Base-by-base conservation (phyloP, 2,888 invertebrate genomes). In the Danaus chrysippus region DNA sequence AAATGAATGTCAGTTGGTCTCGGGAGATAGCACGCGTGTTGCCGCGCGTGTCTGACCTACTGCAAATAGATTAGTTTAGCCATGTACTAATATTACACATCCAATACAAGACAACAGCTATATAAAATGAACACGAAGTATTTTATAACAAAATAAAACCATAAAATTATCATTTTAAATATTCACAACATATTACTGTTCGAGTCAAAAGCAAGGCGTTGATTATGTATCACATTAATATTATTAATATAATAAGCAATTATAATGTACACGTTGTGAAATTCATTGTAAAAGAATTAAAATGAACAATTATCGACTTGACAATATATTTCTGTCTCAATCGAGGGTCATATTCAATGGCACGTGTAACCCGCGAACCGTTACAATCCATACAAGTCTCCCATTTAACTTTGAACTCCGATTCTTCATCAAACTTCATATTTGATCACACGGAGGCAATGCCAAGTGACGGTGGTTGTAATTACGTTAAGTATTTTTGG, bases 341-440 rank as follows among this genome's bases (percentile, higher is more conserved):
- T 34, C 6, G 23, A 34, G 46, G n/a, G 49, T 49, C 17, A 65
- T 70, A 69, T 66, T 65, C 59, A 54, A 23, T 69, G 77, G 68
- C 86, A 79, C 85, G 84, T 79, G 86, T 69, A 68, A 53, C 78
- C 64, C 85, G 85, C 84, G 85, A 17, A 17, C 17, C 76, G 84
- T 66, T 80, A 55, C 64, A 76, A 73, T 75, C 83, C 75, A 75
- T 75, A 75, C 12, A 46, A 10, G 5, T 5, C n/a, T 11, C 15
- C 49, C 49, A 49, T 49, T 49, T 17, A 17, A 49, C 17, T 10
- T 17, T 49, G 49, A 49, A 10, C 49, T 17, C 49, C 17, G n/a
- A 34, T 9, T 49, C 49, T 49, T 17, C 17, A 17, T 49, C 49
- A 17, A 10, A n/a, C 49, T 49, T 17, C 3, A 17, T 49, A 10